These are phyloP conservation scores for Drosophila equinoxialis DNA, from an alignment of 1,140 invertebrate species.

Conservation along the genomic window DNA sequence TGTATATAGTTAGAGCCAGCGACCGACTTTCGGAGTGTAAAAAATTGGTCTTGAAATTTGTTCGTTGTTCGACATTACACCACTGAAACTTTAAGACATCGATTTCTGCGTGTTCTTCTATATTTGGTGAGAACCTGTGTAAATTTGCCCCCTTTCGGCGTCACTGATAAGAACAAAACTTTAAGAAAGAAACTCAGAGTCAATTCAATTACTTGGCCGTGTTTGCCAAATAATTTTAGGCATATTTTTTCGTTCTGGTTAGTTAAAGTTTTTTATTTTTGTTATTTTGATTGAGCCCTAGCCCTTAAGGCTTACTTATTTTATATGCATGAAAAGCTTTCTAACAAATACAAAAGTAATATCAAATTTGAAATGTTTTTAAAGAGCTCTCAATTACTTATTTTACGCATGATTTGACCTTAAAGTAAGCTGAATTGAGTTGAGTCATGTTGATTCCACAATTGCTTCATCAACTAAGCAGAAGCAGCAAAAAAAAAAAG, in stretches of 20 bases:
- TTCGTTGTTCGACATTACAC: too few species aligned
- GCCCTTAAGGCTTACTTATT: neutral
- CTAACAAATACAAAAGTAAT: slow-evolving; percentile 6
- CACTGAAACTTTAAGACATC: too few species aligned
- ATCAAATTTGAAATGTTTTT: neutral
- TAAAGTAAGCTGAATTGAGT: neutral
- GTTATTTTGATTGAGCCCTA: neutral
- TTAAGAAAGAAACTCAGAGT: too few species aligned
- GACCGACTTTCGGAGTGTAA: too few species aligned
- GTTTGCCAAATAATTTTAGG: neutral
- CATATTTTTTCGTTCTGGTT: neutral
- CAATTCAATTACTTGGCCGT: too few species aligned
- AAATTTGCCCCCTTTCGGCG: too few species aligned
- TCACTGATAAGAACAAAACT: too few species aligned
- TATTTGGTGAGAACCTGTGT: too few species aligned
- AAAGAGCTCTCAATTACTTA: neutral
- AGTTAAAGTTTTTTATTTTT: neutral
- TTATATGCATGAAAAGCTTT: slow-evolving; percentile 7
- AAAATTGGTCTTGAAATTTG: too few species aligned
- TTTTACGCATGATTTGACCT: slow-evolving; percentile 3
- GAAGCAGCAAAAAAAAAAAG: neutral
- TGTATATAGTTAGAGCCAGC: too few species aligned
- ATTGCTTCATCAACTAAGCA: slow-evolving; percentile 9
- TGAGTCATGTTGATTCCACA: slow-evolving; percentile 1
- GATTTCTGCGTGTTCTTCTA: too few species aligned